Conservation (phyloP, 2,888 invertebrate genomes). For the Strigamia maritima region DNA sequence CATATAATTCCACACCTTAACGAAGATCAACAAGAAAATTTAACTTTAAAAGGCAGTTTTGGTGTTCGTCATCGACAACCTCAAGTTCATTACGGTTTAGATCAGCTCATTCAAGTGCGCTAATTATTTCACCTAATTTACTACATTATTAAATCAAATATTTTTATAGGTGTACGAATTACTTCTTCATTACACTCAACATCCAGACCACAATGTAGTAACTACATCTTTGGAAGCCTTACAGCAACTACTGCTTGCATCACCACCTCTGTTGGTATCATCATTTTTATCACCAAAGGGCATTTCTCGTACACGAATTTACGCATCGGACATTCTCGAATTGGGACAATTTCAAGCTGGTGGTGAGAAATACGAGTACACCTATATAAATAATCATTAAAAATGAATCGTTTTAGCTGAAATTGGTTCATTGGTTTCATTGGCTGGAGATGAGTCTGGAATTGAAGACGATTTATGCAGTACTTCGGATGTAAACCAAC, state of each 20-base stretch:
- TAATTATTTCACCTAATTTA: neutral
- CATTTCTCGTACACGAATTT: slow-evolving; percentile 54
- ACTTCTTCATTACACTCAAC: slow-evolving; percentile 56
- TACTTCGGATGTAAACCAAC: slow-evolving; percentile 41
- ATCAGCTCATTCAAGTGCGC: slow-evolving; percentile 51
- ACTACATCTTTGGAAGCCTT: slow-evolving; percentile 78
- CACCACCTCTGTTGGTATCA: slow-evolving; percentile 57
- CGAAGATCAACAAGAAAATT: slow-evolving; percentile 44
- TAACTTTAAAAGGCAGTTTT: slow-evolving; percentile 49
- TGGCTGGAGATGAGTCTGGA: slow-evolving; percentile 48
- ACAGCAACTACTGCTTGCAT: slow-evolving; percentile 61
- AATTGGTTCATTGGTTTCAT: slow-evolving; percentile 37
- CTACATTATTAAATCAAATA: neutral
- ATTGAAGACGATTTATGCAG: slow-evolving; percentile 50
- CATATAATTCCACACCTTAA: slow-evolving; percentile 60
- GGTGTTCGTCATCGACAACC: slow-evolving; percentile 45
- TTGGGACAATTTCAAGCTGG: slow-evolving; percentile 42
- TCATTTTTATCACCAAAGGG: slow-evolving; percentile 58
- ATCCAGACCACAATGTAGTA: slow-evolving; percentile 79
- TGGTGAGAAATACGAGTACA: slow-evolving; percentile 43
- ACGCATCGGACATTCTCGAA: slow-evolving; percentile 41
- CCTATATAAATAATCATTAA: neutral
- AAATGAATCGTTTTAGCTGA: neutral
- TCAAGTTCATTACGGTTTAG: slow-evolving; percentile 46
- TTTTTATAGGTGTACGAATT: slow-evolving; percentile 54